Conservation (phyloP, 2,113 vertebrate species). For the Gobiocypris rarus region DNA sequence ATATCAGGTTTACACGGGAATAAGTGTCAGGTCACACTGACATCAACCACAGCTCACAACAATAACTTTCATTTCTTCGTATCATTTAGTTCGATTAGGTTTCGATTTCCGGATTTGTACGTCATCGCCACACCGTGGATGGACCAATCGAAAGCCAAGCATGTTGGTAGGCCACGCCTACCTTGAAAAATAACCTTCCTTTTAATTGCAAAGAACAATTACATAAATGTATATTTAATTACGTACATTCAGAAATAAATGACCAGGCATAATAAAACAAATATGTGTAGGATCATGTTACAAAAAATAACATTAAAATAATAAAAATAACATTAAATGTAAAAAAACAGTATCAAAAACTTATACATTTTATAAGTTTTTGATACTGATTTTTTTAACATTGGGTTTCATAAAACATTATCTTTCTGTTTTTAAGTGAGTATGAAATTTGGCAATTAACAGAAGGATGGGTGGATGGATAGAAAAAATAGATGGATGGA, state of each 20-base stretch:
- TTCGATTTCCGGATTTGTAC: slow-evolving; percentile 29
- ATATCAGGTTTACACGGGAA: neutral
- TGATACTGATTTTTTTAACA: neutral
- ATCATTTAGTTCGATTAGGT: neutral
- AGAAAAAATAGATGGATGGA: too few species aligned
- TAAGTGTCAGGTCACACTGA: neutral
- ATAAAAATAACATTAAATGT: too few species aligned
- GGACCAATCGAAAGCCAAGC: neutral
- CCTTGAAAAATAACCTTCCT: neutral
- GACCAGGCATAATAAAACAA: too few species aligned
- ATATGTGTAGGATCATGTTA: too few species aligned
- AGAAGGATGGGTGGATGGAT: neutral
- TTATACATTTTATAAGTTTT: neutral
- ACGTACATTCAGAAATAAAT: too few species aligned
- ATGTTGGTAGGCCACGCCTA: neutral
- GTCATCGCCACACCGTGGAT: neutral
- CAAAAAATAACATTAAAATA: too few species aligned
- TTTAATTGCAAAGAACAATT: neutral
- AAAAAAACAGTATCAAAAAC: too few species aligned
- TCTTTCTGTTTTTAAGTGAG: neutral
- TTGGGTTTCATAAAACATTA: neutral
- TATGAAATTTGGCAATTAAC: neutral
- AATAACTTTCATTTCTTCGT: neutral
- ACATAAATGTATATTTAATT: neutral
- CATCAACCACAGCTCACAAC: too few species aligned